Evolutionary conservation across 1,140 invertebrate genomes (phyloP), one percentile per base, ranked within the genome.

Genomic region (Chrysomallon squamiferum): DNA sequence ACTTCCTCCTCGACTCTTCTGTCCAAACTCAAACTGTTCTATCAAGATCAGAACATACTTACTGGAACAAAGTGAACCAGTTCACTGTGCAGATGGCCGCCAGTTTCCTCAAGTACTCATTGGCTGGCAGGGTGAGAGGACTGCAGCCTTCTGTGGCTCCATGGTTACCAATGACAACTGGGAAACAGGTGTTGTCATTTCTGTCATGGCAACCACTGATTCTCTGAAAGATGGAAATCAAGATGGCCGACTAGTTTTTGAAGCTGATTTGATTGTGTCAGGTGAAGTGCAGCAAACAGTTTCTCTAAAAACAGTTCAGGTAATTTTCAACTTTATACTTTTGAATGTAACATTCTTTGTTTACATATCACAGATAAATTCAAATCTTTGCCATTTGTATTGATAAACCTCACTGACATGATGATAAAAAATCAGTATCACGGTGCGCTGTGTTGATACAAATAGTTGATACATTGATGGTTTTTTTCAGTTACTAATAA

Each of bases 1-100:
- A 1, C 59, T 78, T 13, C 77, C 77, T 45, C 77, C 74, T 29
- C 65, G 67, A 47, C 43, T 78, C 1, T 68, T 75, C 58, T 78
- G 77, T 66, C 27, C 49, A 20, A 22, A 13, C 32, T 25, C 30
- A 0, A n/a, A n/a, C 35, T n/a, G 47, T 20, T 76, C 74, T 62
- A 30, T 47, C 22, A 54, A 57, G 25, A 27, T 9, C 29, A 41
- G 65, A 15, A 49, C 27, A 41, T 58, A 50, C 0, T 1, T 63
- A 15, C 64, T 66, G 33, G 13, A 25, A 1, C 15, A 54, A 13
- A 25, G 58, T 7, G 57, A 63, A 20, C 25, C 38, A 25, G 56
- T 54, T 7, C 64, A 65, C 33, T 78, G 76, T 60, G 59, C 69
- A 9, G 65, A 70, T 60, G 68, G 64, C 22, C 13, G 61, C 3